Conservation (phyloP, 2,797 vertebrate genomes). For the Salmo trutta region DNA sequence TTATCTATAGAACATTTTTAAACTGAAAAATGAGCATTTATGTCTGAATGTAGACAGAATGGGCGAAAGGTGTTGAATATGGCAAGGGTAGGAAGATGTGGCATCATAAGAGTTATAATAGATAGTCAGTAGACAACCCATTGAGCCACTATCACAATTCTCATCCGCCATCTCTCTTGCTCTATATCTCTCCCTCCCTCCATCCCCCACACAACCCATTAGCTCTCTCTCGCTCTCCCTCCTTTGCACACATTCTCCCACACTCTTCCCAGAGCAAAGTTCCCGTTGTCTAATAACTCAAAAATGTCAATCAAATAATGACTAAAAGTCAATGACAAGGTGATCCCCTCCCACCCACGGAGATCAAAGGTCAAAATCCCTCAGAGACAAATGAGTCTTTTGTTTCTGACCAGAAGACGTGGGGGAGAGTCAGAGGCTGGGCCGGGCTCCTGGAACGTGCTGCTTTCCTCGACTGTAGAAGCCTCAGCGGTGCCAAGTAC, state of each 20-base stretch:
- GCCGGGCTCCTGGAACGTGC: conserved; percentile 36
- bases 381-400: conserved; percentile 41
- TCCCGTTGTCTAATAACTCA: conserved; percentile 9
- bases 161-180: conserved; percentile 7
- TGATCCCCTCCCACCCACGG: conserved; percentile 6
- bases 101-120: background rate
- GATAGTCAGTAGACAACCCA: background rate
- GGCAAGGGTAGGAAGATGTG: background rate
- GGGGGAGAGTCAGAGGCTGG: conserved; percentile 32
- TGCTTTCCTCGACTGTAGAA: conserved; percentile 40
- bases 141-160: conserved; percentile 14
- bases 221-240: conserved; percentile 21
- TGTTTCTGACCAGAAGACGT: conserved; percentile 36
- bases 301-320: conserved; percentile 20
- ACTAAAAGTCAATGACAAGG: conserved; percentile 6
- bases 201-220: background rate
- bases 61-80: conserved; percentile 19
- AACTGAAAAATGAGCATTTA: conserved; percentile 8
- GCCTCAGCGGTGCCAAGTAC: conserved; percentile 51
- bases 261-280: background rate
- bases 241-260: conserved; percentile 4
- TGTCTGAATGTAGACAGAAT: background rate
- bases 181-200: conserved; percentile 18
- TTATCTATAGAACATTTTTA: conserved; percentile 36
- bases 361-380: conserved; percentile 32